Conservation (phyloP, 2,888 invertebrate species). For the Cerastoderma edule region DNA sequence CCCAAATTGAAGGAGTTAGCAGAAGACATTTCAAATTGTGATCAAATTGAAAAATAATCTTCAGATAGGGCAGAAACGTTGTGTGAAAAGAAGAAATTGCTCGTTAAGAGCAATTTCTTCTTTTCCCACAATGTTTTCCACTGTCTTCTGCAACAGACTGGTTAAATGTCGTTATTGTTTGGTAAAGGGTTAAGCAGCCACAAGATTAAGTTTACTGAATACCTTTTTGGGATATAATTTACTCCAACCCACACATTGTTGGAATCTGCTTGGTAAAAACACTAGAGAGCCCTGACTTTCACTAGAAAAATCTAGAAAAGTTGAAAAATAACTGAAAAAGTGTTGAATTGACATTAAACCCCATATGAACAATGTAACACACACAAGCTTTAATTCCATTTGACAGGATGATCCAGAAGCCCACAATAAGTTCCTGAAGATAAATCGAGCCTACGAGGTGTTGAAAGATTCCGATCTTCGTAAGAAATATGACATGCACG, state of each 20-base stretch:
- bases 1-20: background rate
- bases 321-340: background rate
- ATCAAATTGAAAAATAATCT: background rate
- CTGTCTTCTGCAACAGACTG: too few relatives aligned
- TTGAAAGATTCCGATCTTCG: constrained; percentile 92
- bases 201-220: too few relatives aligned
- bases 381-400: background rate
- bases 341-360: background rate
- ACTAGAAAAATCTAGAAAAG: too few relatives aligned
- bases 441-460: constrained; percentile 94
- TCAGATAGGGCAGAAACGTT: too few relatives aligned
- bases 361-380: background rate
- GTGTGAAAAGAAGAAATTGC: background rate
- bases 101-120: background rate
- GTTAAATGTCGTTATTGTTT: too few relatives aligned
- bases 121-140: background rate
- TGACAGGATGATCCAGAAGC: constrained; percentile 89
- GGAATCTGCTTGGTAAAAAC: too few relatives aligned
- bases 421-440: constrained; percentile 90
- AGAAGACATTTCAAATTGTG: background rate
- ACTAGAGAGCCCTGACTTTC: too few relatives aligned
- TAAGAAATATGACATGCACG: constrained; percentile 91
- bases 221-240: too few relatives aligned
- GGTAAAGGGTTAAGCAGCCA: too few relatives aligned
- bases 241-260: too few relatives aligned